phyloP scores from a whole-genome alignment of 2,113 vertebrate species.

The Platysternon megacephalum region DNA sequence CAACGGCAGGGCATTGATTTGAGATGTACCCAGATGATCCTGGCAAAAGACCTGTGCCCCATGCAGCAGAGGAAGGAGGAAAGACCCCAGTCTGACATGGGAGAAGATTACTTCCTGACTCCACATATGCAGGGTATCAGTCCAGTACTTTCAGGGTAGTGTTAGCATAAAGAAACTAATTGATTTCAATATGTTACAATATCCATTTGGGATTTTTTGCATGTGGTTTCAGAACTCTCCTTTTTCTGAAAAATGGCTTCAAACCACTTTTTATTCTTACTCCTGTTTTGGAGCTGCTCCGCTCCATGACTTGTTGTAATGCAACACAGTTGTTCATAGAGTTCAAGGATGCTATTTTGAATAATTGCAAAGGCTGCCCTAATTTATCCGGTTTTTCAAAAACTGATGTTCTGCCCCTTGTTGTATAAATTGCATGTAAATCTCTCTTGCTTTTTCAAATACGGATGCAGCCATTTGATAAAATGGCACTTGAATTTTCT shows the following conservation, averaged over 20 bases:
- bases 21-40: background rate
- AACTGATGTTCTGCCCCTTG: background rate
- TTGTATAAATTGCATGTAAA: background rate
- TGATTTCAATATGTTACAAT: too few relatives aligned
- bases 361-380: background rate
- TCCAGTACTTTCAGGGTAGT: too few relatives aligned
- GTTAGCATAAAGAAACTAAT: too few relatives aligned
- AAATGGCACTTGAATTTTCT: background rate
- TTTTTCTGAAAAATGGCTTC: background rate
- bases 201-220: too few relatives aligned
- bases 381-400: background rate
- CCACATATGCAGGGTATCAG: too few relatives aligned
- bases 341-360: background rate
- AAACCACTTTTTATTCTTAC: background rate
- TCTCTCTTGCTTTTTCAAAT: background rate
- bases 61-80: too few relatives aligned
- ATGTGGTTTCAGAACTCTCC: too few relatives aligned
- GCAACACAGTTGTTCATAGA: background rate
- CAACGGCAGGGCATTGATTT: background rate
- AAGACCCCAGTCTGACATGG: too few relatives aligned
- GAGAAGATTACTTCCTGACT: too few relatives aligned
- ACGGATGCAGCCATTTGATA: slow-evolving; percentile 2
- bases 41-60: background rate
- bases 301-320: too few relatives aligned
- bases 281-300: background rate